Percentiles rank a stretch among this genome's conserved stretches.
phyloP scores from a whole-genome alignment of 1,140 invertebrate species.

The Neomicropteryx cornuta region DNA sequence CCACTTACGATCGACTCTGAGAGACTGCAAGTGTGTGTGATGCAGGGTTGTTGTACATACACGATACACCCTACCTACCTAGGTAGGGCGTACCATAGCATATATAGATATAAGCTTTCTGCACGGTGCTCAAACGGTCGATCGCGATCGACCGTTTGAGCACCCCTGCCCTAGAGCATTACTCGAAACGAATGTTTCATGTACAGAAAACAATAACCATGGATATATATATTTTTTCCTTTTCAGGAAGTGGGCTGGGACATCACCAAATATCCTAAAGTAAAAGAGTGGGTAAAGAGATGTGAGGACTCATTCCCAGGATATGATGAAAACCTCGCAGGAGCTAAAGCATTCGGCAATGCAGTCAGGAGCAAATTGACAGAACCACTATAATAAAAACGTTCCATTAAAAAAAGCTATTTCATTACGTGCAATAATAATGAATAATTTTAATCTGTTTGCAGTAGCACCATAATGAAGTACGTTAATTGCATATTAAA shows the following conservation, averaged over 20 bases:
- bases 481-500: neutral
- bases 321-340: slow-evolving; percentile 40
- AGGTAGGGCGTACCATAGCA: too few species aligned
- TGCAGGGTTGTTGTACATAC: too few species aligned
- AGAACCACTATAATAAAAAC: slow-evolving; percentile 20
- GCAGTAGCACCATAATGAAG: neutral
- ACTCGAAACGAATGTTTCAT: too few species aligned
- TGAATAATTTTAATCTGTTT: neutral
- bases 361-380: slow-evolving; percentile 41
- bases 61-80: too few species aligned
- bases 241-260: slow-evolving; percentile 54
- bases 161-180: too few species aligned
- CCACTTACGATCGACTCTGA: too few species aligned
- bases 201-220: too few species aligned
- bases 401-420: neutral
- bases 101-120: too few species aligned
- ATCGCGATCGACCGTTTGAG: too few species aligned
- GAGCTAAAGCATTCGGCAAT: slow-evolving; percentile 40
- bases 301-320: slow-evolving; percentile 39
- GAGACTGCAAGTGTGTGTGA: too few species aligned
- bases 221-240: slow-evolving; percentile 13
- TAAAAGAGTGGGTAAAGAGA: slow-evolving; percentile 49
- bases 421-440: slow-evolving; percentile 1
- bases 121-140: too few species aligned
- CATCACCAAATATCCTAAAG: slow-evolving; percentile 50